Evolutionary conservation across 2,888 invertebrate species (phyloP), one percentile per base, ranked within the genome.

Genomic region (Tridacna crocea): DNA sequence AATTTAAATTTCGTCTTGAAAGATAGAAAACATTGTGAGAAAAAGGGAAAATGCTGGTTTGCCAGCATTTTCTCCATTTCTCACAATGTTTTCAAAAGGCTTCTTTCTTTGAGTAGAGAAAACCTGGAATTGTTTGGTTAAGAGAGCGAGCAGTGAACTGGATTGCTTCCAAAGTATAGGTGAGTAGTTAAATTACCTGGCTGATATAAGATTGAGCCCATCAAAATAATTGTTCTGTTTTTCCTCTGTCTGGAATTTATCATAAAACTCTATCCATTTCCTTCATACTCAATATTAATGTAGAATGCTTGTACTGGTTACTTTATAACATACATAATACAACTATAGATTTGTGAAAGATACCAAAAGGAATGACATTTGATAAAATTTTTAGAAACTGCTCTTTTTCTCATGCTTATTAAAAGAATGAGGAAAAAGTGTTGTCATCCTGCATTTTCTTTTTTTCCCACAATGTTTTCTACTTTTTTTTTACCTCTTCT

Each of bases 201-300:
- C 70, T 70, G 24, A 70, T 70, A 26, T 48, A 24, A 70, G 70
- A 70, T 51, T 70, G 70, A 70, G 70, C 12, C 24, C 47, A 70
- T 70, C 68, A 70, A 70, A 70, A 70, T 22, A 22, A 70, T 24
- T 51, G 24, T n/a, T 70, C 46, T 26, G 36, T 66, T 66, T 70
- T 70, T 70, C 22, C 70, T 51, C 70, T 70, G 51, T 51, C 70
- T 70, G 70, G 70, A 70, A 70, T 70, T 70, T 70, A 55, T 55
- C 17, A 55, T 55, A 55, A 55, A 19, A 55, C 55, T 55, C 6
- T 55, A 19, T 10, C 55, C 19, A 3, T 10, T 19, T 55, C 55
- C 55, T 55, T 3, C 17, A 55, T 55, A 55, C 36, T 36, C 36
- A 8, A 8, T 8, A 4, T 36, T 36, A 36, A 36, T 36, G 36